Evolutionary conservation across 1,140 invertebrate genomes (phyloP).

Genomic region (Macrobrachium rosenbergii): DNA sequence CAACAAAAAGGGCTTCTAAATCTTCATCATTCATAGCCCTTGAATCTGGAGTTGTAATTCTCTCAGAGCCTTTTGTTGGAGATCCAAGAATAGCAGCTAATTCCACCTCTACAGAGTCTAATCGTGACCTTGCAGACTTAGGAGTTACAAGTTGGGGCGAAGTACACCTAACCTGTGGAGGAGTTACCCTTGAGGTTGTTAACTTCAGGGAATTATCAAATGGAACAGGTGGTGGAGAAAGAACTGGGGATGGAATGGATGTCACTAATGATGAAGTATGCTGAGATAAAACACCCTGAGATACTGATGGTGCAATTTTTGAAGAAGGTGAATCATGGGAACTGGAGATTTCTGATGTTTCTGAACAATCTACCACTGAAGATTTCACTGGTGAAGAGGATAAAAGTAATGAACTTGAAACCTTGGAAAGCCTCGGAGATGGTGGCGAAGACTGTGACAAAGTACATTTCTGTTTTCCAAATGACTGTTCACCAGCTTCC

Average conservation of each 20-base stretch:
- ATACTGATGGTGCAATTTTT: not conserved
- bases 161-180: not conserved
- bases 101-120: conserved; percentile 49
- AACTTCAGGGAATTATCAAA: too few relatives aligned
- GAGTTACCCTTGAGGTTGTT: not conserved
- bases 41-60: conserved; percentile 36
- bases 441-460: too few relatives aligned
- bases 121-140: not conserved
- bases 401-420: too few relatives aligned
- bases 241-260: not conserved
- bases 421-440: too few relatives aligned
- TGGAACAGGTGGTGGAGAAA: not conserved
- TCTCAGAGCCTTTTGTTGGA: conserved; percentile 47
- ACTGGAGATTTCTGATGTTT: too few relatives aligned
- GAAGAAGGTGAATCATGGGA: not conserved
- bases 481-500: too few relatives aligned
- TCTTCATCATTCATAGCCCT: conserved; percentile 44
- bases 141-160: not conserved
- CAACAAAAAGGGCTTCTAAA: conserved; percentile 42
- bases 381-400: too few relatives aligned
- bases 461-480: too few relatives aligned
- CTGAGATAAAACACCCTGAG: not conserved
- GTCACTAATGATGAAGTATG: not conserved
- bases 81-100: conserved; percentile 51
- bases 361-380: too few relatives aligned